Evolutionary conservation across 2,888 invertebrate species (phyloP).

Genomic region (Sicus ferrugineus): DNA sequence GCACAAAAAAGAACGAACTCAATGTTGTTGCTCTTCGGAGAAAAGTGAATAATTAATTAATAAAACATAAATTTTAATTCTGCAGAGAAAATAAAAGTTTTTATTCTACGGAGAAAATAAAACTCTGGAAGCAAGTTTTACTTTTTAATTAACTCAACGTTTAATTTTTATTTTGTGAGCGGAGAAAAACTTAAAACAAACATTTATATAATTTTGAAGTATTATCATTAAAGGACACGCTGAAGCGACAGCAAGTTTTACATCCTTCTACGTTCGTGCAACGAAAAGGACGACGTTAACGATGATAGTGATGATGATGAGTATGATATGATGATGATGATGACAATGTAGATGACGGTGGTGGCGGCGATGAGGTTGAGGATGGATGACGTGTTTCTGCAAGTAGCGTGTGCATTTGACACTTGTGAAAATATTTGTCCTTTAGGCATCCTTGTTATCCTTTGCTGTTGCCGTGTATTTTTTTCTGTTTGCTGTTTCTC

Average conservation of each 20-base stretch:
- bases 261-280: background rate
- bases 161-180: no score
- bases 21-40: no score
- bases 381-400: slow-evolving; percentile 34
- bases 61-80: no score
- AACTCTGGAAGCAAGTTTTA: no score
- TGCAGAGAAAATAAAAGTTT: no score
- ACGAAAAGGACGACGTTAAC: slow-evolving; percentile 28
- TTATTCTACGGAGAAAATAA: no score
- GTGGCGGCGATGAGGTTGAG: background rate
- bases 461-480: slow-evolving; percentile 33
- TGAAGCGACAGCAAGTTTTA: background rate
- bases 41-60: no score
- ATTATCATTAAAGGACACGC: background rate
- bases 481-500: slow-evolving; percentile 1
- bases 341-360: background rate
- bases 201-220: no score
- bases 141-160: no score
- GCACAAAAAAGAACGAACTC: no score
- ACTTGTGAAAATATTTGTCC: slow-evolving; percentile 66
- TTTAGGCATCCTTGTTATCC: slow-evolving; percentile 50
- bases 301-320: slow-evolving; percentile 20
- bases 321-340: background rate
- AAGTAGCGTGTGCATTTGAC: slow-evolving; percentile 66
- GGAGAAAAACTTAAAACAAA: no score